Base-by-base conservation (phyloP, 2,888 invertebrate genomes). In the Dynastes hyllus region DNA sequence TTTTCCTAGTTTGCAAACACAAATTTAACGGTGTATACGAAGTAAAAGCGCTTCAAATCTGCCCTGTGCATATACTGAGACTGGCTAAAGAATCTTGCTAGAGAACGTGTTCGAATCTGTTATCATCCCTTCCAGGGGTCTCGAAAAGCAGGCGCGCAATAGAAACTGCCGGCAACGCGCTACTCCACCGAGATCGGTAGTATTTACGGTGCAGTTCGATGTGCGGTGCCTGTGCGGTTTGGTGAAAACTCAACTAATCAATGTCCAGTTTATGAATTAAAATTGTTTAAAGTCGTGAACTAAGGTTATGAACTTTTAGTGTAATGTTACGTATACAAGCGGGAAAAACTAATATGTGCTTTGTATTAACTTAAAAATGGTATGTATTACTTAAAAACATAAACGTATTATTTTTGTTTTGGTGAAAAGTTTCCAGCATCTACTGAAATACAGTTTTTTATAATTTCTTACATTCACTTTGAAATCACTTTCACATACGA, bases 121-220 rank as follows among this genome's bases (percentile, higher is more conserved):
- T 61, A 75, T 61, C 73, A 75, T 75, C 73, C 73, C 73, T 75
- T 75, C 73, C 73, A 61, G 73, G 73, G 61, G 11, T 61, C 61
- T 29, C 50, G 16, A 58, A 22, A 55, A 75, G 73, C 73, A 63
- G 37, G 58, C 73, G 63, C 73, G 61, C 9, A 11, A 45, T 32
- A 32, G n/a, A 45, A 40, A 40, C 58, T 45, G 45, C 61, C 61
- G 27, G 50, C 73, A 50, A 61, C 61, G 58, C 61, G 73, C 61
- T 51, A 75, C 45, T 45, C 71, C 71, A 73, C 40, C 37, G 22
- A 22, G 22, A 58, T 58, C 58, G 40, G n/a, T 58, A 75, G 61
- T 61, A 45, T 61, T 75, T 61, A 45, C 13, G 29, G 71, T 58
- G 71, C 71, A 71, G 71, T 75, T 22, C 6, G 40, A 1, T 45